Evolutionary conservation across 2,888 invertebrate genomes (phyloP), one percentile per base, ranked within the genome.

Genomic region (Melolontha melolontha): DNA sequence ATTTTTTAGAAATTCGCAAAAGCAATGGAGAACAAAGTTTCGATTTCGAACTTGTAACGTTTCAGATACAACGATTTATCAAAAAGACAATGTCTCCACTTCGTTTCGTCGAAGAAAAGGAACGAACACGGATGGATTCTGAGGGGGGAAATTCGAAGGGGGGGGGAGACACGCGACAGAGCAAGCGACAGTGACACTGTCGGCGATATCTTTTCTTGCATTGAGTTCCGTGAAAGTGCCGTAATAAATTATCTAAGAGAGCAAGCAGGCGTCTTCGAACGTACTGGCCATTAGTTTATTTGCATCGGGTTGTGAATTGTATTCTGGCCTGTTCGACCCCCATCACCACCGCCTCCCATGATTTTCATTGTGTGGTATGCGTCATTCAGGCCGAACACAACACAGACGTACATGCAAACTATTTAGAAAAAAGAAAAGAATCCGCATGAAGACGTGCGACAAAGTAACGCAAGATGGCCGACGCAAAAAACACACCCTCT

Each of bases 401-500:
- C 12, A 49, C 22, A 16, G 22, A 49, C 11, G 22, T 49, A 4
- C 8, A 17, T 14, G 14, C 12, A 47, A 5, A 59, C 10, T 14
- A n/a, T 12, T 27, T 5, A 1, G 17, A 62, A 16, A 39, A 14
- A 39, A 41, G 27, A 16, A 6, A 39, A 57, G 8, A 64, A 67
- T 67, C 63, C 16, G 54, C 67, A 49, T 57, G 39, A 64, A 67
- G 64, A 54, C 41, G 63, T 34, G 55, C 12, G 44, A 44, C 47
- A 49, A 49, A 12, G 51, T 40, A 27, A 71, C 71, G 75, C 77
- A 79, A 78, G 74, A 80, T 80, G 80, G 80, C 80, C 51, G 34
- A 57, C 34, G 66, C 74, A 74, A 70, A 34, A 64, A 63, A 63
- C 75, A 74, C 59, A 68, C 65, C 80, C 80, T 78, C 80, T 80